Evolutionary conservation across 2,888 invertebrate species (phyloP), one percentile per base, ranked within the genome.

Genomic region (Drosophila anceps): DNA sequence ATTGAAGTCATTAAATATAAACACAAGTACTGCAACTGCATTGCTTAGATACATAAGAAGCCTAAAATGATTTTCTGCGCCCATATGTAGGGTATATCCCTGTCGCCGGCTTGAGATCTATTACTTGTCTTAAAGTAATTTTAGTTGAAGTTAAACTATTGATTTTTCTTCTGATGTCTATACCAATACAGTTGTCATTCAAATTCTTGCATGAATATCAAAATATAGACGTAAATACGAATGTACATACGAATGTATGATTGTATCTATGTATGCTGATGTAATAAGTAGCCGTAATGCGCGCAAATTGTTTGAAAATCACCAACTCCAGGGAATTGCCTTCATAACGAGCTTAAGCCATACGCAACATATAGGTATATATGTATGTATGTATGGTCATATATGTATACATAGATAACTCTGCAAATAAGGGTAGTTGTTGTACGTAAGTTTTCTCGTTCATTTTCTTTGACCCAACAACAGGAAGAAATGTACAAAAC

Each of bases 271-370:
- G 12, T 4, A 24, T 13, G 15, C 35, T 24, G 20, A 35, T 54
- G 12, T 43, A 57, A 33, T 55, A 62, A 43, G 37, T 62, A 57
- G n/a, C n/a, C 29, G 61, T 86, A 88, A 79, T 84, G 72, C 74
- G 81, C 59, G 81, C 79, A 86, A 86, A 86, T 86, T 86, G 82
- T 74, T 82, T 68, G 81, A 76, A 86, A 88, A 86, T 86, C 76
- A 76, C 55, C 76, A 69, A 44, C 86, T 74, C 86, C 31, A 54
- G 61, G 79, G 86, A 82, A 67, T 62, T 69, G 60, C 73, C 67
- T 76, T 70, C 48, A 65, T 76, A 73, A 74, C 70, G 67, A 68
- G 77, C 71, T 73, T 73, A 73, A 79, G 41, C 58, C 54, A 18
- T 37, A 51, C 51, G 3, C 12, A 51, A 35, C 20, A 51, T 20